Evolutionary conservation across 2,797 vertebrate species (phyloP), one percentile per base, ranked within the genome.

Genomic region (Somateria mollissima): DNA sequence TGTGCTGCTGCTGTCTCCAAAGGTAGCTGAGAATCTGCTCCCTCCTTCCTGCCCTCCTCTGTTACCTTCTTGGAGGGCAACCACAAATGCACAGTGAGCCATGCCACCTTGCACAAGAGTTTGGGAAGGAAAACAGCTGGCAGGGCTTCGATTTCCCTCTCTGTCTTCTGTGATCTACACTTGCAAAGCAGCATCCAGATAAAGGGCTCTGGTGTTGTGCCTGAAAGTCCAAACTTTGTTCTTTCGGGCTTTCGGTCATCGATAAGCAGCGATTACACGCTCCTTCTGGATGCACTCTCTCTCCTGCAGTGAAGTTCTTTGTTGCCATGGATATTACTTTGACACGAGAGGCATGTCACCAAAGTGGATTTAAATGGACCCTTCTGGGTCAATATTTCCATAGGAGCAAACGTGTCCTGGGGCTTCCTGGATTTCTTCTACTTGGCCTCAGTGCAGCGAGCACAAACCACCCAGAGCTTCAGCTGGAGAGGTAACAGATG

Each of bases 251-350:
- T 84, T 95, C 56, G 95, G 96, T 94, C 84, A 66, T 84, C 20
- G 0, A 76, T 92, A 79, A 96, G 93, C 91, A 95, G 61, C 0
- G 3, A 93, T 95, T 93, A 75, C 75, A 66, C 0, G 0, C 78
- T 70, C 67, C 56, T 87, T 87, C 83, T 96, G 83, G 84, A 80
- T 84, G 79, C 62, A 71, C 64, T 71, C 64, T 80, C 74, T 92
- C 79, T 89, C 95, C 87, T 95, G 91, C 94, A 89, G 82, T 47
- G 96, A 70, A 47, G 85, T 87, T 90, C 80, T 93, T 94, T 93
- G 97, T 98, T 98, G 82, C 96, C 96, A 97, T 97, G 97, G 97
- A 92, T 97, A 97, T 97, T 0, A 4, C 88, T 97, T 97, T 97
- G 96, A 97, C 96, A 96, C 85, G 69, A 87, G 97, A 97, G 84